Conservation (phyloP, 2,888 invertebrate species). For the Ochropleura leucogaster region DNA sequence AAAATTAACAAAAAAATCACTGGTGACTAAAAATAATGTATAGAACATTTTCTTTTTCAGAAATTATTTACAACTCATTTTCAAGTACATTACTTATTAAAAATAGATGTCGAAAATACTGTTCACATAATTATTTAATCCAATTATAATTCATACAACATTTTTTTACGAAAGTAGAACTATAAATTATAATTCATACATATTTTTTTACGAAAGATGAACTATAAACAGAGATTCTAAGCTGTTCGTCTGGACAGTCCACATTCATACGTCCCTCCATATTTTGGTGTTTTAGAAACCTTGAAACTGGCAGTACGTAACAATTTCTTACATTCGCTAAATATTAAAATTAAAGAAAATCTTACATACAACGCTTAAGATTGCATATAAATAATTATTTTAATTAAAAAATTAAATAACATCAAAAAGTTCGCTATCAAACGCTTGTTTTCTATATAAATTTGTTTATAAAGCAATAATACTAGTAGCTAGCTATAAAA, state of each 20-base stretch:
- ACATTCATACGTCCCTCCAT: slow-evolving; percentile 75
- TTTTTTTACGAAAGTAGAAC: slow-evolving; percentile 48
- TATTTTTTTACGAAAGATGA: slow-evolving; percentile 49
- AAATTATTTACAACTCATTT: slow-evolving; percentile 60
- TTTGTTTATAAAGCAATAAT: slow-evolving; percentile 74
- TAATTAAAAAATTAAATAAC: slow-evolving; percentile 75
- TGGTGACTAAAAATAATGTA: slow-evolving; percentile 24
- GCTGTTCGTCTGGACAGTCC: slow-evolving; percentile 73
- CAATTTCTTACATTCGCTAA: slow-evolving; percentile 79
- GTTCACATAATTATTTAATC: slow-evolving; percentile 52
- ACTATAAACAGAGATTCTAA: slow-evolving; percentile 65
- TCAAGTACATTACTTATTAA: slow-evolving; percentile 41
- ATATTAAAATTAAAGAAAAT: slow-evolving; percentile 70
- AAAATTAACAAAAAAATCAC: slow-evolving; percentile 29
- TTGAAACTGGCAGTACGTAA: slow-evolving; percentile 87
- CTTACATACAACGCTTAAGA: slow-evolving; percentile 76
- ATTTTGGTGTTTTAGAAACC: slow-evolving; percentile 86
- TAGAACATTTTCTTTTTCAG: slow-evolving; percentile 23
- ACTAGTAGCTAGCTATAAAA: slow-evolving; percentile 69
- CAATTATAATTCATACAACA: slow-evolving; percentile 44
- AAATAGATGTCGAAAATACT: slow-evolving; percentile 46
- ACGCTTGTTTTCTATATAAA: slow-evolving; percentile 78
- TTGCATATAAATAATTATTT: slow-evolving; percentile 76
- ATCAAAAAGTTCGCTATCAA: slow-evolving; percentile 82
- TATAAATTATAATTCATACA: slow-evolving; percentile 46